Evolutionary conservation across 2,888 invertebrate genomes (phyloP), one percentile per base, ranked within the genome.

Genomic region (Boloria euphrosyne): DNA sequence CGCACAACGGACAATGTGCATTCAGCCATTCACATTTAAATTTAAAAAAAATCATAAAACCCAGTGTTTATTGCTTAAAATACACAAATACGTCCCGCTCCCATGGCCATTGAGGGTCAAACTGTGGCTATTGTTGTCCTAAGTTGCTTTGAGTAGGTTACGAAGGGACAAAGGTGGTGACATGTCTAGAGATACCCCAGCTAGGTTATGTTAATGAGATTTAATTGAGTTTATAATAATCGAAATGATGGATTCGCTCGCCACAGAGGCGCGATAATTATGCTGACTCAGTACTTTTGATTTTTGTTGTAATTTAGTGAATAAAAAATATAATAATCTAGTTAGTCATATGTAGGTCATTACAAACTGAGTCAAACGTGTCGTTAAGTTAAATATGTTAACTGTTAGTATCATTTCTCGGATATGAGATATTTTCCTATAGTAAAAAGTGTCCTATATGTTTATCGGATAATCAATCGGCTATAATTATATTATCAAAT

Each of bases 171-270:
- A 92, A 91, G 89, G 91, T 92, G 92, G 87, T 89, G 92, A 92
- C 92, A 91, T 86, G 76, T 86, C 75, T 80, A 73, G 84, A 81
- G 85, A 87, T 83, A 79, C 86, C 80, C 57, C 75, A 79, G 77
- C 82, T 83, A 81, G 86, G 84, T 87, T 90, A 92, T 92, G 90
- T 76, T 86, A 91, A 92, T 92, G 81, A 85, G 88, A 89, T 92
- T 90, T 92, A 92, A 92, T 92, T 91, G 92, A 91, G 91, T 90
- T 88, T 90, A 90, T 91, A 91, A 92, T 91, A 81, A 86, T 79
- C 80, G 79, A 81, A 70, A 85, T 90, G 90, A 90, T 90, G 80
- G 77, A 90, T 90, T 75, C 75, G 66, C 75, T 66, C 50, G 58
- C 74, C 72, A 76, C 73, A 51, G 82, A 81, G 87, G 87, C 88